Evolutionary conservation across 2,113 vertebrate genomes (phyloP).

Genomic region (Eulemur macaco): DNA sequence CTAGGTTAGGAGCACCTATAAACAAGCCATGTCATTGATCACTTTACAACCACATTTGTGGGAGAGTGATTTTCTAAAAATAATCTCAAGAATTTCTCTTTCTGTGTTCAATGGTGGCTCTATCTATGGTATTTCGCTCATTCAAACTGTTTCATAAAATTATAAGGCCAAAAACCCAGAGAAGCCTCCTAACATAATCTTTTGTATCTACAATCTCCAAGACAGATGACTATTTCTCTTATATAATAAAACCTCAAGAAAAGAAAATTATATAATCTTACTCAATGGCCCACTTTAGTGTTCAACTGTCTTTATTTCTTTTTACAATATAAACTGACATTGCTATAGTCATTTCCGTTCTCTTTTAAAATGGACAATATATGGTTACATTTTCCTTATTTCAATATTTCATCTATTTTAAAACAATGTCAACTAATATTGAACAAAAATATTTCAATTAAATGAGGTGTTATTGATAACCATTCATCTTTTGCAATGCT

Average conservation of each 20-base stretch:
- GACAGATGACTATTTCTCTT: slow-evolving; percentile 38
- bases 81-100: not conserved
- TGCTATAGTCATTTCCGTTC: not conserved
- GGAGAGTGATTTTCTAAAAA: slow-evolving; percentile 13
- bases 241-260: slow-evolving; percentile 30
- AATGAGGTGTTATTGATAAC: not conserved
- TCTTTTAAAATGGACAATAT: not conserved
- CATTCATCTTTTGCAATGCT: not conserved
- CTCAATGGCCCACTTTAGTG: not conserved
- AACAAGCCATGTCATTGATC: not conserved
- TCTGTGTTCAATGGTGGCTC: not conserved
- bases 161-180: not conserved
- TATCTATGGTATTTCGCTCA: not conserved
- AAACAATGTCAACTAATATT: not conserved
- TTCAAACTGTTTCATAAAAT: slow-evolving; percentile 49
- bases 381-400: not conserved
- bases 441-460: not conserved
- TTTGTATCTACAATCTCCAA: not conserved
- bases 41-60: not conserved
- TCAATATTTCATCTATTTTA: not conserved
- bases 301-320: not conserved
- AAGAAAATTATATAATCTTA: slow-evolving; percentile 34
- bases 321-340: not conserved
- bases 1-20: not conserved
- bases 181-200: not conserved